These are phyloP conservation scores for Leptopilina syphax DNA, from an alignment of 2,888 invertebrate genomes.

Conservation along the genomic window DNA sequence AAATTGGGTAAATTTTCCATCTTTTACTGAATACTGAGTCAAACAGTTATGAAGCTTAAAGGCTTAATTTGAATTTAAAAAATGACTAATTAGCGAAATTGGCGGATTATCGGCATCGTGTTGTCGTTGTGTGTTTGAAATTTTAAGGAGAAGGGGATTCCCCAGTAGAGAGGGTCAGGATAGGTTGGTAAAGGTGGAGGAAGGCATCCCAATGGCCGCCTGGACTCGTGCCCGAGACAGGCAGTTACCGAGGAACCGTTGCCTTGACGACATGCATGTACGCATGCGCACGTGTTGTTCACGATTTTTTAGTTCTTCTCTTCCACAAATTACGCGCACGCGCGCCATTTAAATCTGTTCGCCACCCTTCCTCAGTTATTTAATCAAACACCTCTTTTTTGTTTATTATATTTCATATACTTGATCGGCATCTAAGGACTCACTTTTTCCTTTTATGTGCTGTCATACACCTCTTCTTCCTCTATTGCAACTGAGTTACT, in stretches of 20 bases:
- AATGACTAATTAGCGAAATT: no score
- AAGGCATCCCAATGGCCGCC: slow-evolving; percentile 54
- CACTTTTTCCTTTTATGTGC: slow-evolving; percentile 38
- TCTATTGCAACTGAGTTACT: background rate
- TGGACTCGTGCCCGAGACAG: slow-evolving; percentile 59
- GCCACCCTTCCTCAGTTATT: slow-evolving; percentile 51
- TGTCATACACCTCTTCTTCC: slow-evolving; percentile 4
- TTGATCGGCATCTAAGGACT: slow-evolving; percentile 42
- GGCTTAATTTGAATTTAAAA: no score
- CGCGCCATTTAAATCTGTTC: slow-evolving; percentile 38
- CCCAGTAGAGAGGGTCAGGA: slow-evolving; percentile 62
- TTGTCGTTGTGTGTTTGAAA: no score
- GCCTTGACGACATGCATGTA: slow-evolving; percentile 74
- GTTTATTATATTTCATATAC: slow-evolving; percentile 9
- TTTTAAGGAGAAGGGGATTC: background rate
- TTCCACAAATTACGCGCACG: slow-evolving; percentile 60
- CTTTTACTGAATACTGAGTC: no score
- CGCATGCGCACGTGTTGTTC: slow-evolving; percentile 62
- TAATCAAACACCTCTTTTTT: slow-evolving; percentile 41
- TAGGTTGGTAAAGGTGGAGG: slow-evolving; percentile 56
- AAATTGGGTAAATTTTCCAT: no score
- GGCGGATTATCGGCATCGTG: no score
- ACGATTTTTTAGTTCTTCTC: slow-evolving; percentile 63
- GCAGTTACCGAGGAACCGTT: slow-evolving; percentile 77
- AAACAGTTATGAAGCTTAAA: no score